These are phyloP conservation scores for Actenoides hombroni DNA, from an alignment of 2,113 vertebrate genomes.

Conservation along the genomic window DNA sequence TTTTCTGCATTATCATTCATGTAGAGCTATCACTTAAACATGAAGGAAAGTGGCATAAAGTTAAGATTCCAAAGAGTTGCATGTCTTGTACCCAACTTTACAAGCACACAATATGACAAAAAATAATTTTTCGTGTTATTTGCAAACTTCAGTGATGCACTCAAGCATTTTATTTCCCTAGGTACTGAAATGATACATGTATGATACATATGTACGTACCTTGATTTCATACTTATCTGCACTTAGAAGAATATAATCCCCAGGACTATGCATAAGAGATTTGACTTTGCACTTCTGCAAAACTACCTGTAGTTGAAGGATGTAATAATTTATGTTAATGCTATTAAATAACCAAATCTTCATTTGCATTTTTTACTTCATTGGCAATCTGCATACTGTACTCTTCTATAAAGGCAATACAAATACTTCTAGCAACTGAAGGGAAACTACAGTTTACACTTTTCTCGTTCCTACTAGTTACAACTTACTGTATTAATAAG, in stretches of 20 bases:
- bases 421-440: not conserved
- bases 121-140: not conserved
- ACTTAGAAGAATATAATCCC: conserved; percentile 94
- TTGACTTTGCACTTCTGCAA: conserved; percentile 95
- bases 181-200: not conserved
- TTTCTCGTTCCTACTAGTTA: not conserved
- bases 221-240: conserved; percentile 99
- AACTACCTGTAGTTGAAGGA: conserved; percentile 82
- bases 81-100: not conserved
- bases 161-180: not conserved
- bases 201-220: conserved; percentile 71
- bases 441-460: not conserved
- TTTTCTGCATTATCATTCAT: not conserved
- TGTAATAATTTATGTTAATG: not conserved
- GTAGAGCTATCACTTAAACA: not conserved
- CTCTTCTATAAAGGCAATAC: not conserved
- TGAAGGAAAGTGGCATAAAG: not conserved
- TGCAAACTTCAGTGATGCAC: not conserved
- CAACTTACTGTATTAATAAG: not conserved
- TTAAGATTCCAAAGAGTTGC: not conserved
- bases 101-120: not conserved
- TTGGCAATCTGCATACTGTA: not conserved
- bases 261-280: conserved; percentile 94
- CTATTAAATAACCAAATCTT: not conserved
- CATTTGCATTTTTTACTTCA: not conserved